These are phyloP conservation scores for Chymomyza amoena DNA, from an alignment of 2,888 invertebrate genomes.

Conservation along the genomic window DNA sequence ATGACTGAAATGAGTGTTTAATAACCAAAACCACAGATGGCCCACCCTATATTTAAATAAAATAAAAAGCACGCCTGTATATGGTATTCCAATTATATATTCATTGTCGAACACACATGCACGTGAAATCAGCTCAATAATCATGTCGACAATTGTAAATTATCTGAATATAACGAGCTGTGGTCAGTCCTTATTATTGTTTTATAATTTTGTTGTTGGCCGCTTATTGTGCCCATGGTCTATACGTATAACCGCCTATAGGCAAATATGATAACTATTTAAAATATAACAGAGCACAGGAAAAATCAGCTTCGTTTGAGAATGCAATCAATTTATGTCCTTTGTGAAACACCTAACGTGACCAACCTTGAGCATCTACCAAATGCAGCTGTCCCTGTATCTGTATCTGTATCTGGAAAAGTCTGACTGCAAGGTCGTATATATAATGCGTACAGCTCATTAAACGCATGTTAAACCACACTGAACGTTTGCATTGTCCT, in stretches of 20 bases:
- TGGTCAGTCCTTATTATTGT: background rate
- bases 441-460: constrained; percentile 54
- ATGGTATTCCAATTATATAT: constrained; percentile 39
- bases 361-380: background rate
- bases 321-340: constrained; percentile 8
- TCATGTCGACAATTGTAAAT: constrained; percentile 45
- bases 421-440: constrained; percentile 22
- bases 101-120: constrained; percentile 12
- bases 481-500: background rate
- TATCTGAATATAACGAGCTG: background rate
- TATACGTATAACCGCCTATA: constrained; percentile 51
- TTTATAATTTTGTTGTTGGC: background rate
- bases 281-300: background rate
- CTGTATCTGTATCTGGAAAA: too few relatives aligned
- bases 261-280: constrained; percentile 69
- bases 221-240: constrained; percentile 42
- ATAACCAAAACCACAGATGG: too few relatives aligned
- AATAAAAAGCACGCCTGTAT: background rate
- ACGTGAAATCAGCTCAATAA: constrained; percentile 10
- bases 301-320: background rate
- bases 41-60: background rate
- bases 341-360: constrained; percentile 1
- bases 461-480: constrained; percentile 48
- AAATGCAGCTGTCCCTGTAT: constrained; percentile 21
- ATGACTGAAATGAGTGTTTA: too few relatives aligned